phyloP scores from a whole-genome alignment of 1,140 invertebrate genomes.

The Sitophilus oryzae region DNA sequence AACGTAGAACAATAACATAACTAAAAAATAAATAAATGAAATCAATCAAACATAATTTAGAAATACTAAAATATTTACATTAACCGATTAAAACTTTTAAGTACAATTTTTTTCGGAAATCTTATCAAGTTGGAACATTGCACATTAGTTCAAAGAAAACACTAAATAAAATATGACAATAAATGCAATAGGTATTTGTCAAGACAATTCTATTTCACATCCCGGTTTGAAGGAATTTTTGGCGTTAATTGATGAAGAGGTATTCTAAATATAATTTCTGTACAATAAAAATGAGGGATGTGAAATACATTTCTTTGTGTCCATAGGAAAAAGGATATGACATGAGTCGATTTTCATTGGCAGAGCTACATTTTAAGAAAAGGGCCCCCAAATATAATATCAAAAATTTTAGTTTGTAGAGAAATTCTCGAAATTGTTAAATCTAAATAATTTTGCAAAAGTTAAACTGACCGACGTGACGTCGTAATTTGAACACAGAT shows the following conservation, averaged over 20 bases:
- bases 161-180: neutral
- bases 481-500: too few species aligned
- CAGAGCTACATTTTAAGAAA: too few species aligned
- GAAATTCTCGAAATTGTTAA: too few species aligned
- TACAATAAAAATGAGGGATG: neutral
- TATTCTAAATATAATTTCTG: neutral
- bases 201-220: neutral
- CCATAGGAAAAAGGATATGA: too few species aligned
- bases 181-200: neutral
- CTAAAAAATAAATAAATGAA: neutral
- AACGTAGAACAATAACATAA: too few species aligned
- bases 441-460: too few species aligned
- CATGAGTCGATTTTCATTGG: too few species aligned
- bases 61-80: neutral
- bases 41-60: neutral
- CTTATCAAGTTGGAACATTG: neutral
- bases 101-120: neutral
- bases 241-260: neutral
- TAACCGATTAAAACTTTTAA: neutral
- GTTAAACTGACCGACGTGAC: too few species aligned
- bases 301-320: neutral
- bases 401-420: too few species aligned
- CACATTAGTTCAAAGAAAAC: neutral
- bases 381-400: too few species aligned
- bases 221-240: neutral